Percentiles rank a stretch among this genome's conserved stretches.
Conservation (phyloP, 1,140 invertebrate genomes). For the Diachasmimorpha longicaudata region DNA sequence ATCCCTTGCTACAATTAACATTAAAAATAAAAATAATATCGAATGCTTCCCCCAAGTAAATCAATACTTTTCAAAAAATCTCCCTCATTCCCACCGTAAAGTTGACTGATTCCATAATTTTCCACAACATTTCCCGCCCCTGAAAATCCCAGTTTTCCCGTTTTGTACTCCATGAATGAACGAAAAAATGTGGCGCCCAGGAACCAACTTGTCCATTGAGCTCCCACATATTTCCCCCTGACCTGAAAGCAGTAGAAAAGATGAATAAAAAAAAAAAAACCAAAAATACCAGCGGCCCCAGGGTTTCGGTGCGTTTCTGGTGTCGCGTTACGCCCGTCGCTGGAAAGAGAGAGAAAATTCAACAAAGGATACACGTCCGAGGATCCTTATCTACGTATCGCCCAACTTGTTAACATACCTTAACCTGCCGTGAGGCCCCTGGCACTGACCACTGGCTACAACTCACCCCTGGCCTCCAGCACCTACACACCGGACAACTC, state of each 20-base stretch:
- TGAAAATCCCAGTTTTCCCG: too few relatives aligned
- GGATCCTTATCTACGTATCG: slow-evolving; percentile 56
- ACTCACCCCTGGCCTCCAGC: not conserved
- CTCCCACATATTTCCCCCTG: not conserved
- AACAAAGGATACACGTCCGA: slow-evolving; percentile 47
- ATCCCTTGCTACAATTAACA: too few relatives aligned
- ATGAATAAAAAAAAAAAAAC: not conserved
- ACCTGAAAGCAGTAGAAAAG: not conserved
- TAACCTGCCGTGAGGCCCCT: slow-evolving; percentile 38
- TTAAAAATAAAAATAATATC: too few relatives aligned
- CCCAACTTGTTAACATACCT: slow-evolving; percentile 58
- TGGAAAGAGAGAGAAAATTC: slow-evolving; percentile 30
- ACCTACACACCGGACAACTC: slow-evolving; percentile 39
- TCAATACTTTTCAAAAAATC: too few relatives aligned
- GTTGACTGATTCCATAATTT: too few relatives aligned
- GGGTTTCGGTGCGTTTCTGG: slow-evolving; percentile 28
- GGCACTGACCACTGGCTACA: not conserved
- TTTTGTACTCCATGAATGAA: not conserved
- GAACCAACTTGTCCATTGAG: not conserved
- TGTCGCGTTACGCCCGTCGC: slow-evolving; percentile 49
- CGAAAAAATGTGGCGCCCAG: not conserved
- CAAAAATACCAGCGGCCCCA: not conserved
- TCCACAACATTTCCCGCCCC: too few relatives aligned
- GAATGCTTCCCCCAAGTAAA: too few relatives aligned
- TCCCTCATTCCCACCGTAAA: too few relatives aligned